Evolutionary conservation across 2,888 invertebrate species (phyloP).

Genomic region (Sesamia inferens): DNA sequence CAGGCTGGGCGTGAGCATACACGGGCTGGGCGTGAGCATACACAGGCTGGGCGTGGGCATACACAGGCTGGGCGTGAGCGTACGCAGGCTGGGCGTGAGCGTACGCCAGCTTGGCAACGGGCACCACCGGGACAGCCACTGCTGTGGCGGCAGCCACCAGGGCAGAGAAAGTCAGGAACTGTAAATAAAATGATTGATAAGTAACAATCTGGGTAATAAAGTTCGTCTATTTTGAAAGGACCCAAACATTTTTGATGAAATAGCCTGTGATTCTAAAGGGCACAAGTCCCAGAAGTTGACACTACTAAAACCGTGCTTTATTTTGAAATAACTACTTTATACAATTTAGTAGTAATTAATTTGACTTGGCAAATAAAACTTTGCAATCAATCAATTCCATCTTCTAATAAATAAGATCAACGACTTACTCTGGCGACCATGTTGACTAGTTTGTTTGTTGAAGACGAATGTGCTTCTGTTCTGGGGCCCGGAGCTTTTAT

Average conservation of each 20-base stretch:
- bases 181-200: conserved; percentile 27
- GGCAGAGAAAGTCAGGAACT: conserved; percentile 67
- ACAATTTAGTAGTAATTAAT: not conserved
- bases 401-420: conserved; percentile 19
- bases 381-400: conserved; percentile 9
- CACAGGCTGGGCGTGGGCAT: conserved; percentile 76
- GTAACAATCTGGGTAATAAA: not conserved
- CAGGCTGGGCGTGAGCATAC: conserved; percentile 79
- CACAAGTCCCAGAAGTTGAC: not conserved
- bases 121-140: conserved; percentile 74
- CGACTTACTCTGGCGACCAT: conserved; percentile 86
- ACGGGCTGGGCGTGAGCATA: conserved; percentile 47
- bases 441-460: conserved; percentile 77
- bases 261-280: not conserved
- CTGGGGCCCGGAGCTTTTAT: conserved; percentile 76
- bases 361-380: conserved; percentile 9
- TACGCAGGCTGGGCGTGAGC: conserved; percentile 73
- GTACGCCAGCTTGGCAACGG: conserved; percentile 69
- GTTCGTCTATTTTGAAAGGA: not conserved
- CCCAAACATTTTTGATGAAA: not conserved
- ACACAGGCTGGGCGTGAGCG: conserved; percentile 76
- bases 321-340: not conserved
- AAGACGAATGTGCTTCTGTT: conserved; percentile 75
- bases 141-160: conserved; percentile 72
- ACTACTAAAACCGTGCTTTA: not conserved